A percentile compares a stretch with the other conserved stretches of the same genome.
phyloP scores from a whole-genome alignment of 2,797 vertebrate genomes.

The Alcedo atthis region DNA sequence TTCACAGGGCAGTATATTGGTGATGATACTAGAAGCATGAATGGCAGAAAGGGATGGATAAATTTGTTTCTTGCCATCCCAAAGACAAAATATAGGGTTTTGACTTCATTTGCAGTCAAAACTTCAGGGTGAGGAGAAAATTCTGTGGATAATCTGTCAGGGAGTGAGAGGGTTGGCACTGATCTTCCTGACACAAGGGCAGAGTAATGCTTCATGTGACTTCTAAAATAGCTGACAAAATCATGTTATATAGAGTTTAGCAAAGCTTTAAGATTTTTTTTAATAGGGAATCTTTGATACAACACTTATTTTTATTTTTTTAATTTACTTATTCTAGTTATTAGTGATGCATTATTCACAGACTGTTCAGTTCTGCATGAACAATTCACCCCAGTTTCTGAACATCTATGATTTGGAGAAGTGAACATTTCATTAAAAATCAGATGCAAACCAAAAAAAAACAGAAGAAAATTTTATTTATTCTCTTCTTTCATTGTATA shows the following conservation, averaged over 20 bases:
- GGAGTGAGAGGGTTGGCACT: background rate
- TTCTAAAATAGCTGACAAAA: background rate
- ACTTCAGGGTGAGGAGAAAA: background rate
- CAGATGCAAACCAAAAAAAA: background rate
- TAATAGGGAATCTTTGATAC: background rate
- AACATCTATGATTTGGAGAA: background rate
- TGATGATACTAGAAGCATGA: background rate
- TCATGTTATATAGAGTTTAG: background rate
- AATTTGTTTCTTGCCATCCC: background rate
- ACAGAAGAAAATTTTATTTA: background rate
- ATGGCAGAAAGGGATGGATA: background rate
- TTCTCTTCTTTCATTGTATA: background rate
- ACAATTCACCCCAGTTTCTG: background rate
- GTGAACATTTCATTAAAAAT: background rate
- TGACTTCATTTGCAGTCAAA: background rate
- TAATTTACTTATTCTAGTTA: background rate
- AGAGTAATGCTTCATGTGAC: background rate
- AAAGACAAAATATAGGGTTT: background rate
- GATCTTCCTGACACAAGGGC: fast-evolving
- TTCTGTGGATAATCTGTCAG: background rate
- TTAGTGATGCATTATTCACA: background rate
- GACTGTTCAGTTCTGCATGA: background rate
- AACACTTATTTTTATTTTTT: background rate
- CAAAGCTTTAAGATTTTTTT: background rate
- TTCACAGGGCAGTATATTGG: background rate